Percentiles rank a stretch among this genome's conserved stretches.
These are phyloP conservation scores for Stenoptilia bipunctidactyla DNA, from an alignment of 2,888 invertebrate species.

Conservation along the genomic window DNA sequence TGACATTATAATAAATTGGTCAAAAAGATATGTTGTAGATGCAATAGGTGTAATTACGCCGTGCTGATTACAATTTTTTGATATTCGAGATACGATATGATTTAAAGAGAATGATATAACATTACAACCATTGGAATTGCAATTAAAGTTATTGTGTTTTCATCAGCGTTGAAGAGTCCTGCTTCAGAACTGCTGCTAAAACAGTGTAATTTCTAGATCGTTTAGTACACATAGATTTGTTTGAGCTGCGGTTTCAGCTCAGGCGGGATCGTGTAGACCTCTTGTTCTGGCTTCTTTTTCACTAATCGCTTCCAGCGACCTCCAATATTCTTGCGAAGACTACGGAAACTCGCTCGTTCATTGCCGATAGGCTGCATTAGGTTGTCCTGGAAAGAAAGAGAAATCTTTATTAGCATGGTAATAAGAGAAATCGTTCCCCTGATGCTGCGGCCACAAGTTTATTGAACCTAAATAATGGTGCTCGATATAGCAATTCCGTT, in stretches of 20 bases:
- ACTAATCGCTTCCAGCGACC: conserved; percentile 89
- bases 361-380: conserved; percentile 79
- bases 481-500: conserved; percentile 39
- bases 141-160: conserved; percentile 38
- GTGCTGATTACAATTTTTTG: conserved; percentile 46
- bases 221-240: conserved; percentile 88
- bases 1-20: conserved; percentile 37
- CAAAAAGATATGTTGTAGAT: conserved; percentile 61
- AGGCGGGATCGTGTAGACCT: conserved; percentile 87
- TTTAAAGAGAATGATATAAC: conserved; percentile 24
- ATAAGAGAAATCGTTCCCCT: conserved; percentile 14
- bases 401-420: conserved; percentile 19
- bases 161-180: conserved; percentile 47
- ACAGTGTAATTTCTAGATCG: conserved; percentile 17
- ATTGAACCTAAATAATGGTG: conserved; percentile 30
- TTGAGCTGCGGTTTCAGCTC: conserved; percentile 90
- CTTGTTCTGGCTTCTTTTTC: conserved; percentile 85
- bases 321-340: conserved; percentile 87
- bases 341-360: conserved; percentile 83
- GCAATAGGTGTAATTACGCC: conserved; percentile 36
- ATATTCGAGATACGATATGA: conserved; percentile 59
- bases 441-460: conserved; percentile 22
- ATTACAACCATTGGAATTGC: conserved; percentile 45
- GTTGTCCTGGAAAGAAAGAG: conserved; percentile 77
- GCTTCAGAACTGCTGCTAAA: conserved; percentile 39